Percentiles rank a stretch among this genome's conserved stretches.
phyloP scores from a whole-genome alignment of 2,888 invertebrate genomes.

The Heliconius ethilla region DNA sequence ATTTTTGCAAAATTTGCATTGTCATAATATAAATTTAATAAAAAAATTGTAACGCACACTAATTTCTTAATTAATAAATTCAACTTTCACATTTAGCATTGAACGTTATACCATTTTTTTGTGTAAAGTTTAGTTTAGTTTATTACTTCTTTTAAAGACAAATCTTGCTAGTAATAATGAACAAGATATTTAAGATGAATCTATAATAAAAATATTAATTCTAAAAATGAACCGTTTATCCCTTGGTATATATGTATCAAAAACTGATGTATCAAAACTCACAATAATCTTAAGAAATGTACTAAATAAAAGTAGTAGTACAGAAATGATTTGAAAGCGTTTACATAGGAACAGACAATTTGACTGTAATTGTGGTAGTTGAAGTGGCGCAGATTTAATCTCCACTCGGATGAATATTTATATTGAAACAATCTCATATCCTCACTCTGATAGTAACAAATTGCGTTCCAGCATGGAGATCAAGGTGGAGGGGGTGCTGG shows the following conservation, averaged over 20 bases:
- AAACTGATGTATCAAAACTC: too few species aligned
- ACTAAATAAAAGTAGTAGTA: too few species aligned
- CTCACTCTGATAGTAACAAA: too few species aligned
- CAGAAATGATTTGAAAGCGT: not conserved
- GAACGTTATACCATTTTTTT: not conserved
- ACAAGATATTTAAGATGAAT: too few species aligned
- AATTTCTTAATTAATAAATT: not conserved
- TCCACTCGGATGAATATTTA: too few species aligned
- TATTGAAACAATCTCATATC: not conserved
- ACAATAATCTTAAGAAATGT: too few species aligned
- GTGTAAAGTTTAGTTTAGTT: not conserved
- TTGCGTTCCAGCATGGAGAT: slow-evolving; percentile 74
- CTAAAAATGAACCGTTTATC: not conserved
- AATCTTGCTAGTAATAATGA: not conserved
- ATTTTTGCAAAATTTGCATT: not conserved
- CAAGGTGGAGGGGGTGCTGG: slow-evolving; percentile 78
- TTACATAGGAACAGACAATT: not conserved
- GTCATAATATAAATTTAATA: not conserved
- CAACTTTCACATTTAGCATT: not conserved
- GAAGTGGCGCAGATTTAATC: too few species aligned
- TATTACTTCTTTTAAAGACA: not conserved
- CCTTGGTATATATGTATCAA: too few species aligned
- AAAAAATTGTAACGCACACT: not conserved
- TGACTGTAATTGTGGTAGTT: too few species aligned
- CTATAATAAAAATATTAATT: too few species aligned